phyloP scores from a whole-genome alignment of 2,113 vertebrate species.

The Thalassarche chlororhynchos region DNA sequence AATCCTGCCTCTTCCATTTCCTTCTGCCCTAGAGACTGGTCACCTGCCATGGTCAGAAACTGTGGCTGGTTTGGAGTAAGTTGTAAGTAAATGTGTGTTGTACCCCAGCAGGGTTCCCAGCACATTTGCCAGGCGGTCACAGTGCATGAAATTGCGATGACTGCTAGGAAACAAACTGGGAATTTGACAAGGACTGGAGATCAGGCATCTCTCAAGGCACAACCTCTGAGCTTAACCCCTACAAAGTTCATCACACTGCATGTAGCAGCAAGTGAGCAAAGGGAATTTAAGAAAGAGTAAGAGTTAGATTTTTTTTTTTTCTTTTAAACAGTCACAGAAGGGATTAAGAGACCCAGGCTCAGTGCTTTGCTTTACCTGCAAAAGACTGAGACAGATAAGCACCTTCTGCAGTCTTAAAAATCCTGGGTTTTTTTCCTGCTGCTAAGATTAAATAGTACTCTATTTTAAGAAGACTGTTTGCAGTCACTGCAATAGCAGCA shows the following conservation, averaged over 20 bases:
- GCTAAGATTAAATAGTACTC: slow-evolving; percentile 6
- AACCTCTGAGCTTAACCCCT: background rate
- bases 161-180: background rate
- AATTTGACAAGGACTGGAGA: background rate
- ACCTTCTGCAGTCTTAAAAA: background rate
- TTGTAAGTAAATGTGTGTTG: background rate
- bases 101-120: background rate
- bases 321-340: background rate
- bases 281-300: background rate
- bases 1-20: background rate
- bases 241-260: background rate
- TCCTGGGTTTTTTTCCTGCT: background rate
- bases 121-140: background rate
- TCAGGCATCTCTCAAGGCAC: background rate
- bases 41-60: background rate
- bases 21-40: background rate
- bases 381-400: background rate
- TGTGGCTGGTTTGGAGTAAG: background rate
- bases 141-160: background rate
- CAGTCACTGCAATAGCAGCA: background rate
- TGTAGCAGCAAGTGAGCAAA: background rate
- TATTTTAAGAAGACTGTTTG: background rate
- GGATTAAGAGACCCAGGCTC: background rate
- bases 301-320: background rate
- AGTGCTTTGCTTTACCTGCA: background rate